These are phyloP conservation scores for Hypothenemus hampei DNA, from an alignment of 1,140 invertebrate species.

Conservation along the genomic window DNA sequence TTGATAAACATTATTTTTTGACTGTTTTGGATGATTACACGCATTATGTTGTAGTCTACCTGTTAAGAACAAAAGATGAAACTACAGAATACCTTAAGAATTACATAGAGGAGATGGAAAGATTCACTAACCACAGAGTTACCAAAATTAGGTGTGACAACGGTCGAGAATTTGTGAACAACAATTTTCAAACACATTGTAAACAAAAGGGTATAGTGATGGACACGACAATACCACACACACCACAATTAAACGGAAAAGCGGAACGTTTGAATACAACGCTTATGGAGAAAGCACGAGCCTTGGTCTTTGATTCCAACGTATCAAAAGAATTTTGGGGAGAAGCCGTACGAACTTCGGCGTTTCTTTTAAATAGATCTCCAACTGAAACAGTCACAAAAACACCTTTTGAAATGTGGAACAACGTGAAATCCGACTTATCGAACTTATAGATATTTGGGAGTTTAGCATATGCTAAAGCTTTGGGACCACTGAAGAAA, in stretches of 20 bases:
- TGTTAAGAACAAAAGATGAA: slow-evolving; percentile 36
- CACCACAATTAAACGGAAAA: slow-evolving; percentile 44
- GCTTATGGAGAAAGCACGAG: slow-evolving; percentile 38
- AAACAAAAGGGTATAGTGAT: slow-evolving; percentile 28
- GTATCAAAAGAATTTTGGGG: slow-evolving; percentile 35
- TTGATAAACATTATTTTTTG: slow-evolving; percentile 39
- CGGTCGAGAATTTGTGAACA: slow-evolving; percentile 30
- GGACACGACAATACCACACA: slow-evolving; percentile 33
- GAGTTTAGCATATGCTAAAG: slow-evolving; percentile 26
- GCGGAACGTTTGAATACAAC: slow-evolving; percentile 44
- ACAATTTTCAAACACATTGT: slow-evolving; percentile 30
- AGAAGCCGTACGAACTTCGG: slow-evolving; percentile 33
- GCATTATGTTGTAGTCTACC: slow-evolving; percentile 37
- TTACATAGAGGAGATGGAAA: slow-evolving; percentile 3
- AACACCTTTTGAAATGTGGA: slow-evolving; percentile 40
- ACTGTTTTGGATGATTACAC: slow-evolving; percentile 44
- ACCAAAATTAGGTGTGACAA: slow-evolving; percentile 18
- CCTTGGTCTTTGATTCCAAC: slow-evolving; percentile 35
- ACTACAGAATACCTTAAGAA: slow-evolving; percentile 3
- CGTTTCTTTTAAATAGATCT: slow-evolving; percentile 36
- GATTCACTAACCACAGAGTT: background rate
- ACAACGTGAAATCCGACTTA: slow-evolving; percentile 33
- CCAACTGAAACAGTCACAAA: slow-evolving; percentile 16
- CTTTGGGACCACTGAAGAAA: slow-evolving; percentile 12
- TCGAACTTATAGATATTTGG: slow-evolving; percentile 36